Percentiles rank a stretch among this genome's conserved stretches.
Evolutionary conservation across 2,113 vertebrate genomes (phyloP).

Genomic region (Pachypanchax playfairii): DNA sequence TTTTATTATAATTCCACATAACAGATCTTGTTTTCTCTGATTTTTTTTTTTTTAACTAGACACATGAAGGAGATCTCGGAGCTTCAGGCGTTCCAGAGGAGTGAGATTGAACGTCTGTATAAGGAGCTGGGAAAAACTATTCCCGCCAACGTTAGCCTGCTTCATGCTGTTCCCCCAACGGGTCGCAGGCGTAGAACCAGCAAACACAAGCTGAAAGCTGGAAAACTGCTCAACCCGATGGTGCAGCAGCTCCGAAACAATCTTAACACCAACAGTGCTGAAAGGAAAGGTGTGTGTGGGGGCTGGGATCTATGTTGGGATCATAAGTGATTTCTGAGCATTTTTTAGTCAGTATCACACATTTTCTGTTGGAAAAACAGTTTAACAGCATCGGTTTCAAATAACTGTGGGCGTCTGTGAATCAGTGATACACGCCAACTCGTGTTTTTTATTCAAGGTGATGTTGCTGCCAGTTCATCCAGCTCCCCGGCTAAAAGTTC

Average conservation of each 20-base stretch:
- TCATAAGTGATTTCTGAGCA: conserved; percentile 13
- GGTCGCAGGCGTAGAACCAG: conserved; percentile 88
- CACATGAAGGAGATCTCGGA: conserved; percentile 98
- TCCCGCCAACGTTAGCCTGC: conserved; percentile 87
- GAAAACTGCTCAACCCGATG: conserved; percentile 92
- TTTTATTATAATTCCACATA: neutral
- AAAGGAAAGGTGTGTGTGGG: conserved; percentile 63
- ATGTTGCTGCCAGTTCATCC: conserved; percentile 74
- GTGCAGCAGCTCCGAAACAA: conserved; percentile 87
- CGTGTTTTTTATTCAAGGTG: conserved; percentile 58
- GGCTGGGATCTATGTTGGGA: neutral
- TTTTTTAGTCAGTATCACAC: conserved; percentile 25
- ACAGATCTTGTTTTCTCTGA: neutral
- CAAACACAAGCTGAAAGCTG: conserved; percentile 93
- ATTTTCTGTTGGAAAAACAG: conserved; percentile 1
- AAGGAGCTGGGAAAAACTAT: conserved; percentile 88
- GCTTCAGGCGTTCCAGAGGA: conserved; percentile 93
- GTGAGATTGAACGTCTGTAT: conserved; percentile 92
- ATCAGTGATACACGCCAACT: conserved; percentile 45
- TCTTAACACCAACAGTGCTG: conserved; percentile 52
- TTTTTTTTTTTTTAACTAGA: conserved; percentile 68
- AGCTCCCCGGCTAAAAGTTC: conserved; percentile 78
- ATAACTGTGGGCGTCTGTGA: conserved; percentile 34
- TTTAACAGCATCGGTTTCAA: conserved; percentile 10
- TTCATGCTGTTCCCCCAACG: conserved; percentile 89